Evolutionary conservation across 1,140 invertebrate species (phyloP).

Genomic region (Palaemon carinicauda): DNA sequence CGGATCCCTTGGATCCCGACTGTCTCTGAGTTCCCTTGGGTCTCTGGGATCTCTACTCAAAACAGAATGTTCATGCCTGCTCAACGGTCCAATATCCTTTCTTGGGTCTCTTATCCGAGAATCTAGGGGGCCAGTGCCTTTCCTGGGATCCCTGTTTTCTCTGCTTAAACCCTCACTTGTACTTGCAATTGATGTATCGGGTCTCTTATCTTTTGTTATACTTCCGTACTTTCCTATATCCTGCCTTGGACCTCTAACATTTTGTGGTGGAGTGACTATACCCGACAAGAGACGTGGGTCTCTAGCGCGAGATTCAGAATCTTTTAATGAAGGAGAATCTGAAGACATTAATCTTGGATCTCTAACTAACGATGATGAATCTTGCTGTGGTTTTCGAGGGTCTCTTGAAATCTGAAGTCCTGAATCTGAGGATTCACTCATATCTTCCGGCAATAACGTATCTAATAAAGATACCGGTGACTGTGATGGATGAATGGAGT

Average conservation of each 20-base stretch:
- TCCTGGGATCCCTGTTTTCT: constrained; percentile 18
- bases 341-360: constrained; percentile 32
- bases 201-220: constrained; percentile 7
- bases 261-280: background rate
- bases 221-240: too few species aligned
- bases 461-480: constrained; percentile 31
- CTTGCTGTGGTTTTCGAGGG: too few species aligned
- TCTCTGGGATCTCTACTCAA: constrained; percentile 22
- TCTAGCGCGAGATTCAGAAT: background rate
- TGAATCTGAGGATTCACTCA: background rate
- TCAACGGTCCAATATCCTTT: background rate
- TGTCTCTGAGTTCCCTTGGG: background rate
- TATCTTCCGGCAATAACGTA: constrained; percentile 22
- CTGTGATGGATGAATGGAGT: background rate
- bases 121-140: background rate
- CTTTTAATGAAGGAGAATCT: background rate
- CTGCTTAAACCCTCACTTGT: background rate
- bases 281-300: constrained; percentile 18
- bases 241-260: constrained; percentile 29
- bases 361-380: background rate
- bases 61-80: constrained; percentile 15
- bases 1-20: constrained; percentile 40
- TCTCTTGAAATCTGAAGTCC: background rate
- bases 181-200: background rate
- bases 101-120: constrained; percentile 16